Conservation (phyloP, 2,797 vertebrate species). For the Alectoris magna region DNA sequence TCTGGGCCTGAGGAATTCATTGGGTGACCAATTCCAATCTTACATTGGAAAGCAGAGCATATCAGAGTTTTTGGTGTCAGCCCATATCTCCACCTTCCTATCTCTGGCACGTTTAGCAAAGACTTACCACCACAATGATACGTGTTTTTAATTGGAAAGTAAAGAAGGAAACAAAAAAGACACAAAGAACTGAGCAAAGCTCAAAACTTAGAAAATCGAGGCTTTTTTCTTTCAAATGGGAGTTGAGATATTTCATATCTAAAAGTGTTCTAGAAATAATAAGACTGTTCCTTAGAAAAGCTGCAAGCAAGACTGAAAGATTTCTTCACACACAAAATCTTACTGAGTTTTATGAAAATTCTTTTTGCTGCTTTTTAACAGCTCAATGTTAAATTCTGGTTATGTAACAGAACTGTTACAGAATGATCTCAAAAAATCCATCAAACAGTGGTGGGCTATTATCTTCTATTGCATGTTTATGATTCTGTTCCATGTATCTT, state of each 20-base stretch:
- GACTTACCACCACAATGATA: background rate
- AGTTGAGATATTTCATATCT: background rate
- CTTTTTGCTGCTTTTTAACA: background rate
- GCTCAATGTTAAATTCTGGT: background rate
- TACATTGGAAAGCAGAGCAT: background rate
- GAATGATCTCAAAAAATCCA: background rate
- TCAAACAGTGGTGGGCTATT: background rate
- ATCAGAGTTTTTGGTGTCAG: background rate
- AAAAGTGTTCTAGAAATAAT: background rate
- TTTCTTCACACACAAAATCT: background rate
- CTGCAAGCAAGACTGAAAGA: background rate
- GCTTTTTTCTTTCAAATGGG: background rate
- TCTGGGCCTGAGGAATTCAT: background rate
- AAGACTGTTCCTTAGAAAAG: background rate
- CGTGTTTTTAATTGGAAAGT: background rate
- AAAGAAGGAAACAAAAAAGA: background rate
- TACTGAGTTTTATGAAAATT: background rate
- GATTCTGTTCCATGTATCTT: background rate
- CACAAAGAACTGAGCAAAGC: background rate
- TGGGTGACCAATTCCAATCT: background rate
- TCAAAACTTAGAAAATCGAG: background rate
- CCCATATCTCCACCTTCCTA: background rate
- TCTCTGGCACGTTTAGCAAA: background rate
- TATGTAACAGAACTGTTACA: background rate
- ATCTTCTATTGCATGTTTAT: background rate